Evolutionary conservation across 2,888 invertebrate genomes (phyloP).

Genomic region (Scaptomyza parva): DNA sequence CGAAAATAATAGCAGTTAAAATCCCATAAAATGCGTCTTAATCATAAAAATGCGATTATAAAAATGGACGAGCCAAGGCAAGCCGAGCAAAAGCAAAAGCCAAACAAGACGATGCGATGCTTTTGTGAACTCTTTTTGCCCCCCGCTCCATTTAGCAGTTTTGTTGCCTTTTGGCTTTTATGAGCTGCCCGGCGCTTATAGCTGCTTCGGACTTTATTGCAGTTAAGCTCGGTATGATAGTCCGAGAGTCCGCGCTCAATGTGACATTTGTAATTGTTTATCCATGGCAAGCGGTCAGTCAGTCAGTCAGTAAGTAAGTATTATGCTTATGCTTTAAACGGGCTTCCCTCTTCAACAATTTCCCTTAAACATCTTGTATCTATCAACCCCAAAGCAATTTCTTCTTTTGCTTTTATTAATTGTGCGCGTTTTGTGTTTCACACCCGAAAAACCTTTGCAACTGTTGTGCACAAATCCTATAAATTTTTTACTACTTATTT

Average conservation of each 20-base stretch:
- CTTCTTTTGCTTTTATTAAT: slow-evolving; percentile 62
- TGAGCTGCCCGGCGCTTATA: slow-evolving; percentile 71
- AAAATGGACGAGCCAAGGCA: slow-evolving; percentile 66
- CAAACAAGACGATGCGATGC: slow-evolving; percentile 23
- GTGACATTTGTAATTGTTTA: slow-evolving; percentile 74
- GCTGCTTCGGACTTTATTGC: slow-evolving; percentile 63
- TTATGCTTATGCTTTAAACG: slow-evolving; percentile 26
- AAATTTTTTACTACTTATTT: slow-evolving; percentile 82
- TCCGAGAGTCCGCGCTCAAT: slow-evolving; percentile 16
- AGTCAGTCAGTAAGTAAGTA: no score
- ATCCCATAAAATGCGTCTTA: slow-evolving; percentile 81
- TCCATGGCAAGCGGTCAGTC: slow-evolving; percentile 41
- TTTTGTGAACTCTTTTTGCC: slow-evolving; percentile 50
- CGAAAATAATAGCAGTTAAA: slow-evolving; percentile 81
- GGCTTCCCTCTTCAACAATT: not conserved
- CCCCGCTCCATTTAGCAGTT: slow-evolving; percentile 26
- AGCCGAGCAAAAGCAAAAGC: not conserved
- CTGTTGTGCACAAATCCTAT: slow-evolving; percentile 75
- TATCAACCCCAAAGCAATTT: not conserved
- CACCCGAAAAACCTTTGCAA: slow-evolving; percentile 66
- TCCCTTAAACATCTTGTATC: not conserved
- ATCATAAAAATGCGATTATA: slow-evolving; percentile 82
- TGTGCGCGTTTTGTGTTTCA: slow-evolving; percentile 60
- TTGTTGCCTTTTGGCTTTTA: slow-evolving; percentile 67
- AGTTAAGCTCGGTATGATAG: slow-evolving; percentile 44